Evolutionary conservation across 2,888 invertebrate species (phyloP).

Genomic region (Chrysotoxum bicinctum): DNA sequence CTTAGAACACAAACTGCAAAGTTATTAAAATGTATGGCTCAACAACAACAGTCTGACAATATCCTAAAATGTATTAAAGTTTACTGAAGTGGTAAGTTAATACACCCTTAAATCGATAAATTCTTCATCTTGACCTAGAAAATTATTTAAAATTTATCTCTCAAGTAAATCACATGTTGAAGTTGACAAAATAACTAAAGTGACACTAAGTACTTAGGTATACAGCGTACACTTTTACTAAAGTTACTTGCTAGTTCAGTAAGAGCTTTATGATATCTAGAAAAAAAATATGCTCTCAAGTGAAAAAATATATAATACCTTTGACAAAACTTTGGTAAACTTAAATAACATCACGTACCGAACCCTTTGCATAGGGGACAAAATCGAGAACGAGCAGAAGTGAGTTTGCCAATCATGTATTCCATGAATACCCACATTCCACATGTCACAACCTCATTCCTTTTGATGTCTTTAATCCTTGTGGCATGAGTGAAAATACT

Average conservation of each 20-base stretch:
- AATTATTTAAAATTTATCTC: no score
- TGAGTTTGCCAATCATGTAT: conserved; percentile 21
- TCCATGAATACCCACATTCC: conserved; percentile 5
- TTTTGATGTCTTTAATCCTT: conserved; percentile 1
- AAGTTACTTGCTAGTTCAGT: not conserved
- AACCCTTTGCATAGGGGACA: not conserved
- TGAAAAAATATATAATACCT: not conserved
- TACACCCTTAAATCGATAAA: no score
- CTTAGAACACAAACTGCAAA: no score
- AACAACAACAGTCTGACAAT: no score
- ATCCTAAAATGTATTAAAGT: no score
- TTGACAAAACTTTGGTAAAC: not conserved
- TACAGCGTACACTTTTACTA: no score
- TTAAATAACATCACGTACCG: conserved; percentile 27
- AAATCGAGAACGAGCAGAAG: not conserved
- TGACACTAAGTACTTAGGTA: no score
- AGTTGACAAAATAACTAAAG: no score
- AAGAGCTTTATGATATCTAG: not conserved
- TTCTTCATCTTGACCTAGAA: no score
- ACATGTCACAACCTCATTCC: conserved; percentile 10
- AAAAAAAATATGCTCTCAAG: not conserved
- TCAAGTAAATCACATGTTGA: no score
- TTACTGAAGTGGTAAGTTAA: no score
- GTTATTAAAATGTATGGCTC: no score
- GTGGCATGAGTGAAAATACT: not conserved